Conservation (phyloP, 1,140 invertebrate species). For the Drosophila pachea region DNA sequence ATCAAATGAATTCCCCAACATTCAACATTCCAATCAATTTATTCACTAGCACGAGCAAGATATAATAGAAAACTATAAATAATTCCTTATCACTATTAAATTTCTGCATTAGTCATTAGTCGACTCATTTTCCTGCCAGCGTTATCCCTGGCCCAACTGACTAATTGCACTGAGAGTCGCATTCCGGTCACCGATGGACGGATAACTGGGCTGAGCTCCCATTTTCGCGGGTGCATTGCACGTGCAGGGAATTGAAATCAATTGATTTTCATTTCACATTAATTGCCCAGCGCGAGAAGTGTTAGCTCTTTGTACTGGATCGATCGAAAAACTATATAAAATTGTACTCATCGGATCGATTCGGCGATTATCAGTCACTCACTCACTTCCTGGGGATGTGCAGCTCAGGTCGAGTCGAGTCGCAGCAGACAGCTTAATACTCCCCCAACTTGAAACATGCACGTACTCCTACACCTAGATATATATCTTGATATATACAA, state of each 20-base stretch:
- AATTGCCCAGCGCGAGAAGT: conserved; percentile 25
- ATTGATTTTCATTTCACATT: conserved; percentile 47
- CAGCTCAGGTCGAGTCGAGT: no score
- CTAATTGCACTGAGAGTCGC: conserved; percentile 17
- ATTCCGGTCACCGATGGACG: not conserved
- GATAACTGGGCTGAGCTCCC: conserved; percentile 25
- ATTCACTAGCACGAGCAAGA: no score
- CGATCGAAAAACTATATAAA: not conserved
- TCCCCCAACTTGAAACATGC: no score
- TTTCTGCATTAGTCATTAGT: not conserved
- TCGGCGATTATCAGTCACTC: not conserved
- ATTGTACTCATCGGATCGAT: not conserved
- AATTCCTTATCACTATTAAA: not conserved
- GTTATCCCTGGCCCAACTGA: not conserved
- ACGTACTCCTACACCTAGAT: no score
- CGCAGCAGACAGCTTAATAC: no score
- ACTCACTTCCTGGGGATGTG: not conserved
- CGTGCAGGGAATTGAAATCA: conserved; percentile 64
- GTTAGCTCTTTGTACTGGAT: conserved; percentile 3
- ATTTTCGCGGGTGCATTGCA: conserved; percentile 56
- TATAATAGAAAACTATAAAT: not conserved
- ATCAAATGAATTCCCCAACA: no score
- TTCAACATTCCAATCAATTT: no score
- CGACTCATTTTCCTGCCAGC: no score
- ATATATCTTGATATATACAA: no score